phyloP scores from a whole-genome alignment of 2,113 vertebrate species.

The Hemibagrus wyckioides region DNA sequence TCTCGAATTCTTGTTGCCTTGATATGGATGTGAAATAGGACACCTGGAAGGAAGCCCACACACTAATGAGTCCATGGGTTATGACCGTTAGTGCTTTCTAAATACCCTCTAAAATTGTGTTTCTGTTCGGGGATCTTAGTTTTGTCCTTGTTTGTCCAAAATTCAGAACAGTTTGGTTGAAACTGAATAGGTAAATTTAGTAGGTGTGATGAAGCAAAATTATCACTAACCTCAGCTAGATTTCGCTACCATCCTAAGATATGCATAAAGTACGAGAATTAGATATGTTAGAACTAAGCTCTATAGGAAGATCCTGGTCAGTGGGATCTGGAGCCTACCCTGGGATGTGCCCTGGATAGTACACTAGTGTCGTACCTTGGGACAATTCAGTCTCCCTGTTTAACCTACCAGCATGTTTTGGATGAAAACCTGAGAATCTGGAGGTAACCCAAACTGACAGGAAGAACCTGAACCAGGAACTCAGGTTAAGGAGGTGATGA shows the following conservation, averaged over 20 bases:
- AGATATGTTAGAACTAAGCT: not conserved
- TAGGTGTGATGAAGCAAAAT: not conserved
- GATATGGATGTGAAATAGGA: slow-evolving; percentile 81
- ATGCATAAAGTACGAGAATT: not conserved
- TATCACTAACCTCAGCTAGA: not conserved
- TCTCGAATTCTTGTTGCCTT: slow-evolving; percentile 80
- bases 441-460: not conserved
- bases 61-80: not conserved
- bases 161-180: not conserved
- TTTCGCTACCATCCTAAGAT: not conserved
- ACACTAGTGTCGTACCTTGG: not conserved
- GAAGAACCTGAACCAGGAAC: not conserved
- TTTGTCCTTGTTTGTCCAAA: not conserved
- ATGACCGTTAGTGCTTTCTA: not conserved
- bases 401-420: not conserved
- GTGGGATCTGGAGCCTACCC: not conserved
- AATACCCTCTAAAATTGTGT: not conserved
- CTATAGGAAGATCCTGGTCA: not conserved
- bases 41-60: slow-evolving; percentile 65
- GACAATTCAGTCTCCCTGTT: not conserved
- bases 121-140: not conserved
- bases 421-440: not conserved
- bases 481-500: not conserved
- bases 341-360: not conserved
- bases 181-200: not conserved